Base-by-base conservation (phyloP, 1,140 invertebrate species). In the Chelonus insularis region DNA sequence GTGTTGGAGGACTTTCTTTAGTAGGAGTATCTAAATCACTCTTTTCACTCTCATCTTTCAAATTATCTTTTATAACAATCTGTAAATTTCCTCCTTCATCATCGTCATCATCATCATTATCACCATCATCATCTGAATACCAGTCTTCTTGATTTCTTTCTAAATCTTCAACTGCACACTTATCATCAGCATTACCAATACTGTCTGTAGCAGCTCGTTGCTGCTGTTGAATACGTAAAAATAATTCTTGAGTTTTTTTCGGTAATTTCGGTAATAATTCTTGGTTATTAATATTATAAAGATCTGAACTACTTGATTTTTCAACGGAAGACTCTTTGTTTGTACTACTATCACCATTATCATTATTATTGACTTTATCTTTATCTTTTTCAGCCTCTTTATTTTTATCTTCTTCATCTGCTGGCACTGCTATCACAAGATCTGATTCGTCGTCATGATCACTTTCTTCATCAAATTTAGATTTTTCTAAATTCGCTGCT, bases 71-170 rank as follows among this genome's bases (percentile, higher is more conserved):
- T 1, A 79, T 58, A n/a, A 77, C 80, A 37, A 82, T 82, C 4
- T 76, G 77, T n/a, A 82, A 64, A 70, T 77, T 72, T 6, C 74
- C 78, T 16, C 12, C 51, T 34, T 66, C 62, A 21, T 66, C 64
- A 56, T 66, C 63, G 36, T 62, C 64, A 51, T 66, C 65, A 8
- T 67, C 65, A n/a, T 67, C 63, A 16, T 69, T 62, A 12, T 68
- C 64, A 25, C 73, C 71, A 48, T 89, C 88, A 51, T 92, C 89
- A 66, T 89, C 89, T 0, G 89, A 91, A 72, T 91, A 91, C 89
- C 90, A 91, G 70, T 90, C 87, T 60, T 90, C 88, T 61, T 88
- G 84, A 51, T 84, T 82, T 63, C 68, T 70, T 16, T 83, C 77
- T 29, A 85, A 78, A 64, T 82, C 83, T 54, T 84, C 83, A 34